Evolutionary conservation across 2,888 invertebrate genomes (phyloP).

Genomic region (Dynastes hyllus): DNA sequence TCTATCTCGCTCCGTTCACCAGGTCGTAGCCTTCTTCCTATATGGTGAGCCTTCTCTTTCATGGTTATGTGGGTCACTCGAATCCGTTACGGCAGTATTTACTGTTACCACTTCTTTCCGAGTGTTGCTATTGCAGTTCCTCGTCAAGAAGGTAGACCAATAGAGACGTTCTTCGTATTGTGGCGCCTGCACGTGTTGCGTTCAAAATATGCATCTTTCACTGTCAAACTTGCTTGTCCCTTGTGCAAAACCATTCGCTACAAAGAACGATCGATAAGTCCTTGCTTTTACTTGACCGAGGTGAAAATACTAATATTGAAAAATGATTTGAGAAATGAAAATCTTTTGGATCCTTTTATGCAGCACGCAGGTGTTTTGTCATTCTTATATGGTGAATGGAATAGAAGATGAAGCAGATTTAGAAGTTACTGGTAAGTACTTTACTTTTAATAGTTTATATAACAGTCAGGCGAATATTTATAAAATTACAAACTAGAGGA

Average conservation of each 20-base stretch:
- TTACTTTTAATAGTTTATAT: neutral
- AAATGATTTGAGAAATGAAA: slow-evolving; percentile 59
- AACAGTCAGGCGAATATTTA: no score
- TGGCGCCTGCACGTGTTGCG: slow-evolving; percentile 39
- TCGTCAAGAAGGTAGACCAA: slow-evolving; percentile 11
- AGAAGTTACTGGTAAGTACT: slow-evolving; percentile 27
- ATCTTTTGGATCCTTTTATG: slow-evolving; percentile 55
- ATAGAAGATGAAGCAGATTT: slow-evolving; percentile 14
- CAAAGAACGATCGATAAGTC: slow-evolving; percentile 5
- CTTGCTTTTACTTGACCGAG: neutral
- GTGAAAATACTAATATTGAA: slow-evolving; percentile 35
- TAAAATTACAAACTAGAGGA: no score
- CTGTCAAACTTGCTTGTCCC: slow-evolving; percentile 15
- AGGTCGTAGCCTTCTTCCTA: slow-evolving; percentile 12
- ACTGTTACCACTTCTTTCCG: slow-evolving; percentile 52
- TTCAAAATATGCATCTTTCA: slow-evolving; percentile 35
- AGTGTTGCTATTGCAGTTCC: slow-evolving; percentile 27
- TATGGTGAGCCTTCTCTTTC: slow-evolving; percentile 35
- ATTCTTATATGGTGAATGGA: slow-evolving; percentile 16
- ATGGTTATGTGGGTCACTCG: slow-evolving; percentile 51
- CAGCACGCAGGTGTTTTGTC: slow-evolving; percentile 53
- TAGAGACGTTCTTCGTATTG: slow-evolving; percentile 14
- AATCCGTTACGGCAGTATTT: slow-evolving; percentile 53
- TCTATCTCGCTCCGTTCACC: slow-evolving; percentile 17
- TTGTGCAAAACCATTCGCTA: neutral